A percentile compares a stretch with the other conserved stretches of the same genome.
These are phyloP conservation scores for Paramormyrops kingsleyae DNA, from an alignment of 2,113 vertebrate species.

Conservation along the genomic window DNA sequence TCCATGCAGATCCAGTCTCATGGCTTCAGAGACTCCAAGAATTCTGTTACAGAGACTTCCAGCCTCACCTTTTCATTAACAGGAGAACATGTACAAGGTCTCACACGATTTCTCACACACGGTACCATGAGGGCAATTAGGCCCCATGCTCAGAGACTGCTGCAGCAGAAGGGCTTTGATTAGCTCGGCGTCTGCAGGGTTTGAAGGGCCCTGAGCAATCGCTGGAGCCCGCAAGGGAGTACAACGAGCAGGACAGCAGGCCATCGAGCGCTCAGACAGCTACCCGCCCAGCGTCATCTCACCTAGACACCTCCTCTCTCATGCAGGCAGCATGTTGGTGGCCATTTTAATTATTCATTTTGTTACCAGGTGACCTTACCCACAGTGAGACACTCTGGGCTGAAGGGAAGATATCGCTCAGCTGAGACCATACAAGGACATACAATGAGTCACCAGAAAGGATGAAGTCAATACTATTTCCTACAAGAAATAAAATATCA, in stretches of 20 bases:
- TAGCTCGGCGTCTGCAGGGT: not conserved
- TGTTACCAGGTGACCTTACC: not conserved
- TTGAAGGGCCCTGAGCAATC: not conserved
- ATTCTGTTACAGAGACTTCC: not conserved
- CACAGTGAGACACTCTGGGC: not conserved
- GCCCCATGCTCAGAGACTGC: not conserved
- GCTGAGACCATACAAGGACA: not conserved
- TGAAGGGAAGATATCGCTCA: not conserved
- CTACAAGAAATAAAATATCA: constrained; percentile 2
- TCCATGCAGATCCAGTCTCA: not conserved
- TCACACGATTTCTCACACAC: not conserved
- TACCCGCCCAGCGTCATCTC: not conserved
- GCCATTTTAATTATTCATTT: constrained; percentile 9
- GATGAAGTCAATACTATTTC: not conserved
- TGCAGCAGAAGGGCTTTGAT: not conserved
- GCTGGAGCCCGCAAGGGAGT: too few species aligned
- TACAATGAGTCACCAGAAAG: not conserved
- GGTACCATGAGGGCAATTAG: not conserved
- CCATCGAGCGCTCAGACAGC: not conserved
- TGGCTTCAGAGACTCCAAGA: not conserved
- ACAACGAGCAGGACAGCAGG: not conserved
- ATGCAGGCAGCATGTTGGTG: not conserved
- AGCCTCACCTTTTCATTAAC: not conserved
- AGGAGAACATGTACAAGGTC: not conserved
- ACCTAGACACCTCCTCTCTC: not conserved